Evolutionary conservation across 1,140 invertebrate genomes (phyloP).

Genomic region (Zaprionus capensis): DNA sequence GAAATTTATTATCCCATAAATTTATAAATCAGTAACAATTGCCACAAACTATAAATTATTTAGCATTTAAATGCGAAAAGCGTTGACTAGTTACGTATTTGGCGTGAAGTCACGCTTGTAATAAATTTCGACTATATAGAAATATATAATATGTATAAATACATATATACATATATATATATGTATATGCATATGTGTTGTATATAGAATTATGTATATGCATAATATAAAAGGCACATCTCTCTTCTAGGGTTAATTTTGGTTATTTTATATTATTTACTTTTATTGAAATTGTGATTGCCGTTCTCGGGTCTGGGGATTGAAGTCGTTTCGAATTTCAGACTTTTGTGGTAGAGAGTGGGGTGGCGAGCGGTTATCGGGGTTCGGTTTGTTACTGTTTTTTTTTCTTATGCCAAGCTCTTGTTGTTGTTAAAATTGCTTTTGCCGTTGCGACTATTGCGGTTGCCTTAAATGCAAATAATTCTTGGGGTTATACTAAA

Average conservation of each 20-base stretch:
- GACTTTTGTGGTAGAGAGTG: slow-evolving; percentile 8
- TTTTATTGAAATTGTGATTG: slow-evolving; percentile 18
- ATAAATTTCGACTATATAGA: not conserved
- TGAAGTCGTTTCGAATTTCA: slow-evolving; percentile 47
- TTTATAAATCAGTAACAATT: slow-evolving; percentile 14
- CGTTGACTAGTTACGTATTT: not conserved
- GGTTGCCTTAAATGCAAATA: slow-evolving; percentile 32
- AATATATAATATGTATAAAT: not conserved
- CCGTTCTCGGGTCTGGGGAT: slow-evolving; percentile 22
- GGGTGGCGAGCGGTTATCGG: not conserved
- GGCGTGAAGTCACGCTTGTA: not conserved
- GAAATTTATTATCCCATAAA: slow-evolving; percentile 34
- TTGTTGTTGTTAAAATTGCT: slow-evolving; percentile 17
- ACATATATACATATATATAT: not conserved
- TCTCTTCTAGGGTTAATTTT: not conserved
- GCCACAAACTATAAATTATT: slow-evolving; percentile 7
- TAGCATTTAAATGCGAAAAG: slow-evolving; percentile 1
- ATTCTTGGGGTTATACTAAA: slow-evolving; percentile 33
- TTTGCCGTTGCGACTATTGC: slow-evolving; percentile 21
- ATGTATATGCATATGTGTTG: not conserved
- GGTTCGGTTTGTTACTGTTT: not conserved
- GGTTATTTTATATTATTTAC: not conserved
- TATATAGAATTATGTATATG: slow-evolving; percentile 2
- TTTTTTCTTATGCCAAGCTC: slow-evolving; percentile 2
- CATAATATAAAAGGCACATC: not conserved